phyloP scores from a whole-genome alignment of 2,797 vertebrate genomes.

The Strix occidentalis region DNA sequence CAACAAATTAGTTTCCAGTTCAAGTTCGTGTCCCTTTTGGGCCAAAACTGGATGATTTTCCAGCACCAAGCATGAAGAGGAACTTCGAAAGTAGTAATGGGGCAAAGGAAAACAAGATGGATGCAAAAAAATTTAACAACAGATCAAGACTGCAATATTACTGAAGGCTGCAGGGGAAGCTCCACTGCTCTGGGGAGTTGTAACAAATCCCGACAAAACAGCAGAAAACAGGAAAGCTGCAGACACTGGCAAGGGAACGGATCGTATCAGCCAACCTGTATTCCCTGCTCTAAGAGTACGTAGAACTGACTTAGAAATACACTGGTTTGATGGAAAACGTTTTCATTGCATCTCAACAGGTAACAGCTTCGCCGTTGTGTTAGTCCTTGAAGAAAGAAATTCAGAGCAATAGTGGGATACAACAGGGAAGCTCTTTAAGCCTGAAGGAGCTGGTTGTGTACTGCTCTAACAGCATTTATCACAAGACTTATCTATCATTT shows the following conservation, averaged over 20 bases:
- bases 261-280: neutral
- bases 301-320: fast-evolving
- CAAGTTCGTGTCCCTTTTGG: neutral
- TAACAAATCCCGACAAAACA: neutral
- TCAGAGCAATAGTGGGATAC: neutral
- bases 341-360: fast-evolving
- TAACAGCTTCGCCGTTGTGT: neutral
- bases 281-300: neutral
- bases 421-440: neutral
- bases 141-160: neutral
- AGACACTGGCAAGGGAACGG: neutral
- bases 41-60: neutral
- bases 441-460: neutral
- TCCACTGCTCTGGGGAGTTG: neutral
- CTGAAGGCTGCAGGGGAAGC: neutral
- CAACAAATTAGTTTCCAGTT: fast-evolving
- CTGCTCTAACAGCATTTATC: neutral
- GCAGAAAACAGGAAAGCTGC: neutral
- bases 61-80: neutral
- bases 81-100: neutral
- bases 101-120: neutral
- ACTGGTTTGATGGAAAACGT: neutral
- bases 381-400: neutral
- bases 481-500: neutral
- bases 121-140: neutral